Evolutionary conservation across 2,888 invertebrate species (phyloP), one percentile per base, ranked within the genome.

Genomic region (Diplolepis rosae): DNA sequence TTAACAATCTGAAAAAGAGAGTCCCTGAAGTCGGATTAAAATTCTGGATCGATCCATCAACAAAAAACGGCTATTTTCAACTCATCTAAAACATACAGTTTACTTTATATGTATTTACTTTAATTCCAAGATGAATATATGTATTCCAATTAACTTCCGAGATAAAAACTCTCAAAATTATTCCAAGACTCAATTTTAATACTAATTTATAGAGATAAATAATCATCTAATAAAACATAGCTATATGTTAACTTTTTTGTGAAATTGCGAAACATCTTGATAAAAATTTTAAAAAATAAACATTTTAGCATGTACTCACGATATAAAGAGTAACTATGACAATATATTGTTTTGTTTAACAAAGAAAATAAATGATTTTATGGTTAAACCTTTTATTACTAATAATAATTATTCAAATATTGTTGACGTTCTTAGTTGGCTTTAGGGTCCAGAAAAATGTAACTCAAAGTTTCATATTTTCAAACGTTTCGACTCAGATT

Each of bases 1-100:
- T 93, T 90, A 94, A 94, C 88, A 94, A 93, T 81, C 87, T 94
- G 79, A 91, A 91, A 75, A 92, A 92, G 87, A 90, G 93, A 51
- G 77, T 74, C 4, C 79, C 78, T 18, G 76, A 82, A 61, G 68
- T 77, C 39, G 81, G 81, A 61, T 42, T 80, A n/a, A 81, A 80
- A 54, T 72, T 79, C 3, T 81, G 83, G 82, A 74, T 79, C 22
- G 71, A 61, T 61, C 39, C 22, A 7, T n/a, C 39, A 7, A 61
- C 22, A 39, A 24, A 35, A 39, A 24, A n/a, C 35, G 39, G 35
- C 24, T 4, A n/a, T 27, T 61, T 42, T 39, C 22, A 42, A n/a
- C 39, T 39, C 27, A 39, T 39, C 24, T 56, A 56, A 54, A 4
- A 18, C 30, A 42, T 24, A 13, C 24, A 24, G 22, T 39, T 6